Percentiles rank a stretch among this genome's conserved stretches.
Conservation (phyloP, 2,888 invertebrate species). For the Horisme vitalbata region DNA sequence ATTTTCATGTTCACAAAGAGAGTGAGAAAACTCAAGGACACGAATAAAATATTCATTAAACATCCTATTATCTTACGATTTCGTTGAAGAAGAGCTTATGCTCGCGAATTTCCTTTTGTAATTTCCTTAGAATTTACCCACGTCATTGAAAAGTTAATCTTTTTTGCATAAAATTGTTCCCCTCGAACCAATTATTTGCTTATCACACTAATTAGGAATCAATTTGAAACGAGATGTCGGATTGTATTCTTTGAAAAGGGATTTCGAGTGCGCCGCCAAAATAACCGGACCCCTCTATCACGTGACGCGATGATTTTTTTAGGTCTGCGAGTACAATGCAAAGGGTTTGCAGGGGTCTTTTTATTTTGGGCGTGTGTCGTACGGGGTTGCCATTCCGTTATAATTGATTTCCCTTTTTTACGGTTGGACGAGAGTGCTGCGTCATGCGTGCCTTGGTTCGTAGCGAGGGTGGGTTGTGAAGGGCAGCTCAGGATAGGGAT, state of each 20-base stretch:
- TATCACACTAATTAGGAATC: conserved; percentile 66
- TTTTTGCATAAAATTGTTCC: conserved; percentile 20
- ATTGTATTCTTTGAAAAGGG: conserved; percentile 62
- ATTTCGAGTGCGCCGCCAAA: conserved; percentile 43
- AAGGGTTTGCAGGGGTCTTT: conserved; percentile 38
- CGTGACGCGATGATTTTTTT: conserved; percentile 35
- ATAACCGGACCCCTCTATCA: conserved; percentile 40
- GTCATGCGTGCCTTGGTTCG: conserved; percentile 57
- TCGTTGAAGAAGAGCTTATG: conserved; percentile 5
- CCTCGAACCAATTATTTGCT: conserved; percentile 47
- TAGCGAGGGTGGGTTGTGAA: conserved; percentile 51
- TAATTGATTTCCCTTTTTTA: conserved; percentile 80
- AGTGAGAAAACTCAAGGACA: not conserved
- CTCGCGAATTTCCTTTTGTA: conserved; percentile 8
- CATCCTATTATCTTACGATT: conserved; percentile 8
- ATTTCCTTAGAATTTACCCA: conserved; percentile 18
- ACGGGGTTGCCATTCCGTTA: conserved; percentile 68
- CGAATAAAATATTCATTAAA: conserved; percentile 17
- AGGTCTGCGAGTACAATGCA: conserved; percentile 31
- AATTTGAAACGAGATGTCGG: conserved; percentile 63
- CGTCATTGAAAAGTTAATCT: conserved; percentile 20
- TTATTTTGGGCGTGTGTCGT: conserved; percentile 47
- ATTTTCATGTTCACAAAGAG: conserved; percentile 1
- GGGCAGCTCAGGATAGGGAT: conserved; percentile 36
- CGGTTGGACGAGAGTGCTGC: conserved; percentile 65